phyloP scores from a whole-genome alignment of 2,888 invertebrate genomes.

The Xestia ashworthii region DNA sequence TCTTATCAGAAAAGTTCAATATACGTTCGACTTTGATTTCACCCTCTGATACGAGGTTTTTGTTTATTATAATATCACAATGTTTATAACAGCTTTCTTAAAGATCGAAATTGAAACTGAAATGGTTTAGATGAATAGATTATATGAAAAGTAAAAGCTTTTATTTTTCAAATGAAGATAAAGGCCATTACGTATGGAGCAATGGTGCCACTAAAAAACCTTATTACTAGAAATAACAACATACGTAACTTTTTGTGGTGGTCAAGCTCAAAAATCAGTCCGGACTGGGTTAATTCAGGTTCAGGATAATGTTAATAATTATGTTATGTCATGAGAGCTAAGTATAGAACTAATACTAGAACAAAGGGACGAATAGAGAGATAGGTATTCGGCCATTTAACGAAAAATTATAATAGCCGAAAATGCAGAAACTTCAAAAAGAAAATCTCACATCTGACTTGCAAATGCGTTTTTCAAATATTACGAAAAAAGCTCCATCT shows the following conservation, averaged over 20 bases:
- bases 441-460: constrained; percentile 8
- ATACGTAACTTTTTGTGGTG: neutral
- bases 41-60: neutral
- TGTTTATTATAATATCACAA: neutral
- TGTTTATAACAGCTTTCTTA: neutral
- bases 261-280: neutral
- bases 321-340: neutral
- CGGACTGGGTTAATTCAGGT: neutral
- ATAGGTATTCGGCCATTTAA: neutral
- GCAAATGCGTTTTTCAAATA: constrained; percentile 30
- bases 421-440: neutral
- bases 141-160: neutral
- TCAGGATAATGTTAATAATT: neutral
- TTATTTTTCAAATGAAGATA: neutral
- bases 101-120: neutral
- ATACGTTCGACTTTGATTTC: constrained; percentile 27
- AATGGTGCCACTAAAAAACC: neutral
- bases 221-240: neutral
- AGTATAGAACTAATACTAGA: neutral
- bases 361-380: neutral
- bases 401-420: neutral
- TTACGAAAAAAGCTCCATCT: constrained; percentile 1
- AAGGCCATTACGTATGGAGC: neutral
- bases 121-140: neutral
- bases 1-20: constrained; percentile 34